These are phyloP conservation scores for Pocillopora grandis DNA, from an alignment of 92 coral and sea anemone species.

Conservation along the genomic window DNA sequence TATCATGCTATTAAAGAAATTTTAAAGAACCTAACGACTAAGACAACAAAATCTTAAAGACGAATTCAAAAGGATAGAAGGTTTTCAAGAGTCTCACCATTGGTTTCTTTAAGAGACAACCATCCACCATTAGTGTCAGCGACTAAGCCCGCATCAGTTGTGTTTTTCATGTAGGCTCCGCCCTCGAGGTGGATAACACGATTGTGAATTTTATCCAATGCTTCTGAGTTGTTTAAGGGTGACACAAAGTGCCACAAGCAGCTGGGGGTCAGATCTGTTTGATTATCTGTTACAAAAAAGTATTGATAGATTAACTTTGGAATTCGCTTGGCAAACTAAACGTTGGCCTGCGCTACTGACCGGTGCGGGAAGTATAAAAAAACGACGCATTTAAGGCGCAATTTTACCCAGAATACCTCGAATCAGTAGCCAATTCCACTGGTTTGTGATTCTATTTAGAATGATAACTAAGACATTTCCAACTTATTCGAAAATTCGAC, in stretches of 20 bases:
- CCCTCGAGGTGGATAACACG: conserved; percentile 56
- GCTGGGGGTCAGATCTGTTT: conserved; percentile 46
- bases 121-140: conserved; percentile 72
- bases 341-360: no score
- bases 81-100: conserved; percentile 39
- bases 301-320: neutral
- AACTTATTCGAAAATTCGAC: no score
- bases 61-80: neutral
- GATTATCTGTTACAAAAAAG: conserved; percentile 31
- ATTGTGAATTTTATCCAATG: conserved; percentile 55
- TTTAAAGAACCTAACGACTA: no score
- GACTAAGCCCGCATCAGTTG: conserved; percentile 64
- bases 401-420: no score
- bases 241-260: conserved; percentile 71
- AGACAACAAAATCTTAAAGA: neutral
- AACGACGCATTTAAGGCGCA: no score
- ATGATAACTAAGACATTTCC: no score
- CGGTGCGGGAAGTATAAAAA: no score
- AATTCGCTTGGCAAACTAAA: no score
- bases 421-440: no score
- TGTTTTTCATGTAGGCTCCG: conserved; percentile 61
- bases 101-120: conserved; percentile 74
- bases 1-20: no score
- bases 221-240: conserved; percentile 40
- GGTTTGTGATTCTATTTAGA: no score